These are phyloP conservation scores for Epistrophe grossulariae DNA, from an alignment of 2,888 invertebrate species.

Conservation along the genomic window DNA sequence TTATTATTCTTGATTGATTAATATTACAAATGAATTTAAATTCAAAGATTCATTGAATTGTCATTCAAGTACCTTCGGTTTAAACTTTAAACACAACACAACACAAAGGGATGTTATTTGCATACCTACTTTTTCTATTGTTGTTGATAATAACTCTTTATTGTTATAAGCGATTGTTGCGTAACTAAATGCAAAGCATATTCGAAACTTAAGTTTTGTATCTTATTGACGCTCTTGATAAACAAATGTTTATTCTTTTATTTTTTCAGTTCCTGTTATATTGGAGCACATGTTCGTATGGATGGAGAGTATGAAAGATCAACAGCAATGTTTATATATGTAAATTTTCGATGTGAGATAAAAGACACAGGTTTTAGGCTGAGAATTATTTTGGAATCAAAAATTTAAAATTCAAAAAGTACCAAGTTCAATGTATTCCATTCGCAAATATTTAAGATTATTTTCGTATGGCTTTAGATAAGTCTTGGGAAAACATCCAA, in stretches of 20 bases:
- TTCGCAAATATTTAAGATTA: no score
- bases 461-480: no score
- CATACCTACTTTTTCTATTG: slow-evolving; percentile 22
- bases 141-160: not conserved
- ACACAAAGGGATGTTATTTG: slow-evolving; percentile 15
- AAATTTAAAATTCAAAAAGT: no score
- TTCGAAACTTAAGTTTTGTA: not conserved
- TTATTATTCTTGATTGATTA: slow-evolving; percentile 6
- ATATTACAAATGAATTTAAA: slow-evolving; percentile 9
- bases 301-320: not conserved
- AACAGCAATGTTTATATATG: not conserved
- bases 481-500: no score
- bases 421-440: no score
- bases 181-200: not conserved
- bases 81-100: not conserved
- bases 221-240: not conserved
- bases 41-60: not conserved
- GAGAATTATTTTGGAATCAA: no score
- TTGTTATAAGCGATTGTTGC: slow-evolving; percentile 6
- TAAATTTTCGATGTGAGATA: not conserved
- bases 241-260: slow-evolving; percentile 3
- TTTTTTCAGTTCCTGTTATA: not conserved
- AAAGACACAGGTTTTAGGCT: not conserved
- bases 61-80: slow-evolving; percentile 16
- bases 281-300: not conserved